Percentiles rank a stretch among this genome's conserved stretches.
These are phyloP conservation scores for Varanus salvator DNA, from an alignment of 2,113 vertebrate species.

Conservation along the genomic window DNA sequence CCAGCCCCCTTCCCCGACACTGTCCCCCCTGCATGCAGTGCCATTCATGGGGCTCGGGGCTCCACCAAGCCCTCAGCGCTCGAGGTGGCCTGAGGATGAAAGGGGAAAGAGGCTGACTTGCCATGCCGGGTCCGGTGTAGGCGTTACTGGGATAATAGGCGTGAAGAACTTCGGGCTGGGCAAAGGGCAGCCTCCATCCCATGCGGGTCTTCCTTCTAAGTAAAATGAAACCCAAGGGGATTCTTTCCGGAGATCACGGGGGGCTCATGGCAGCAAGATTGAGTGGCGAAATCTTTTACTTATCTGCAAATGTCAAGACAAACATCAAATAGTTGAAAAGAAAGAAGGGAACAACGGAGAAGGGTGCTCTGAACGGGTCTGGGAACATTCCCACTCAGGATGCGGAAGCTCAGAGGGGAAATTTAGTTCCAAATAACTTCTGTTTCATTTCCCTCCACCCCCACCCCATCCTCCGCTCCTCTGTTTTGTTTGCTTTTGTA, in stretches of 20 bases:
- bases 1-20: too few relatives aligned
- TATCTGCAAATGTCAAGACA: accelerated
- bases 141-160: too few relatives aligned
- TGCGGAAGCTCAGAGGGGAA: background rate
- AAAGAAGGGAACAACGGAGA: background rate
- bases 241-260: background rate
- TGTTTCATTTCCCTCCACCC: background rate
- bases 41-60: too few relatives aligned
- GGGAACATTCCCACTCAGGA: background rate
- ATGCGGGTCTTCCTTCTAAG: too few relatives aligned
- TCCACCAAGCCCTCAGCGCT: too few relatives aligned
- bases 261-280: accelerated
- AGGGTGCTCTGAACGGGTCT: accelerated
- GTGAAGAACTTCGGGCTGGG: background rate
- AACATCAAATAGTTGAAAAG: background rate
- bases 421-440: background rate
- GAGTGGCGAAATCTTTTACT: background rate
- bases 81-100: background rate
- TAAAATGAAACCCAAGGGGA: background rate
- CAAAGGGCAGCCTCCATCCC: too few relatives aligned
- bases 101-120: background rate
- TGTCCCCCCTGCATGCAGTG: too few relatives aligned
- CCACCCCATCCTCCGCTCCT: background rate
- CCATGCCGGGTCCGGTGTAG: background rate
- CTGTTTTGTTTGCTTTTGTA: conserved; percentile 30